Evolutionary conservation across 2,888 invertebrate species (phyloP).

Genomic region (Drosophila paracracens): DNA sequence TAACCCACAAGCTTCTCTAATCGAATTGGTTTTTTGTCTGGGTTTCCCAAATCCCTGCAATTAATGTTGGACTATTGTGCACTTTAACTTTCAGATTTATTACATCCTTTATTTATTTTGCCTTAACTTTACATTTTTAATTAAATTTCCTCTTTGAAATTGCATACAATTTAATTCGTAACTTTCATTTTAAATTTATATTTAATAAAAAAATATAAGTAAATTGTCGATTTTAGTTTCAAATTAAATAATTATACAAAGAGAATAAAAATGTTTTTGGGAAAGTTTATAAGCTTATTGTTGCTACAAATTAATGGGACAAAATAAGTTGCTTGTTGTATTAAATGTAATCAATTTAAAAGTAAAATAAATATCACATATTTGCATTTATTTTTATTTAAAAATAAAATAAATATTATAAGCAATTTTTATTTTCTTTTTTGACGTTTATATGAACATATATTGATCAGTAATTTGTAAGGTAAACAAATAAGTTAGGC

Average conservation of each 20-base stretch:
- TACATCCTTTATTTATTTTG: not conserved
- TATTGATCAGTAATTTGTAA: not conserved
- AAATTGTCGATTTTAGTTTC: not conserved
- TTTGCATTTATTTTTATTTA: not conserved
- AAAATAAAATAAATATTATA: not conserved
- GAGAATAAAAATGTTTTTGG: not conserved
- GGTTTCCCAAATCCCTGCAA: not conserved
- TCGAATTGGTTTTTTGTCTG: not conserved
- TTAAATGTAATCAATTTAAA: not conserved
- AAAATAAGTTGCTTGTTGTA: not conserved
- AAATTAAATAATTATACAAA: not conserved
- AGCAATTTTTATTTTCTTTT: not conserved
- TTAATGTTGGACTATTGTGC: not conserved
- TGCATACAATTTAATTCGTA: not conserved
- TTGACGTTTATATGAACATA: not conserved
- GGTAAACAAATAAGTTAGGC: not conserved
- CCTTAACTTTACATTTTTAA: not conserved
- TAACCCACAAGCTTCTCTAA: not conserved
- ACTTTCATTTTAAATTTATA: not conserved
- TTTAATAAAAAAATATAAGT: not conserved
- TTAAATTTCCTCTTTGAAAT: not conserved
- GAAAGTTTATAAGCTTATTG: not conserved
- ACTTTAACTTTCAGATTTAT: not conserved
- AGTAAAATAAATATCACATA: not conserved
- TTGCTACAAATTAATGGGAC: too few species aligned